Evolutionary conservation across 2,888 invertebrate genomes (phyloP).

Genomic region (Crematogaster levior): DNA sequence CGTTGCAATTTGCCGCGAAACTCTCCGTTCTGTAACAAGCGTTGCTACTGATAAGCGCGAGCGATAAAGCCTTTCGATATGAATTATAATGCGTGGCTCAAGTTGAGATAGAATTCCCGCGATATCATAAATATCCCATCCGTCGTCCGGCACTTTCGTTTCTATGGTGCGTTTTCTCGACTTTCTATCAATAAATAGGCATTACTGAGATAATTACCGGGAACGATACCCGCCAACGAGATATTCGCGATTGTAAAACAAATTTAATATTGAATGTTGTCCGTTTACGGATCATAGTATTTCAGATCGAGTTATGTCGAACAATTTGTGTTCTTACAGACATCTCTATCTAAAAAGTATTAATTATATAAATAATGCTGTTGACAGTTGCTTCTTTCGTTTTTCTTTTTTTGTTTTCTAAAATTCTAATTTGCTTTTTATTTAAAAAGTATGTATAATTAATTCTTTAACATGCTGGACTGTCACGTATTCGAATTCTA

Average conservation of each 20-base stretch:
- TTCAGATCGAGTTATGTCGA: background rate
- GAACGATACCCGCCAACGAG: conserved; percentile 38
- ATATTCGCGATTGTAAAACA: conserved; percentile 42
- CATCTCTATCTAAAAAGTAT: background rate
- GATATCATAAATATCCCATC: conserved; percentile 35
- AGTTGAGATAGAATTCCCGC: conserved; percentile 36
- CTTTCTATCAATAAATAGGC: conserved; percentile 67
- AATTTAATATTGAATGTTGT: conserved; percentile 38
- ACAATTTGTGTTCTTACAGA: background rate
- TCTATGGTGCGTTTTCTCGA: conserved; percentile 51
- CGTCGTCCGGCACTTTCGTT: conserved; percentile 58
- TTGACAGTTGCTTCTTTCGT: background rate
- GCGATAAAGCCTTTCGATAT: conserved; percentile 12
- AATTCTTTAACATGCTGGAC: background rate
- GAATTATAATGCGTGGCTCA: conserved; percentile 17
- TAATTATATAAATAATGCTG: background rate
- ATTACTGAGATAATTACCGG: conserved; percentile 54
- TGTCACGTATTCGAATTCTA: background rate
- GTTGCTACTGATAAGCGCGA: conserved; percentile 16
- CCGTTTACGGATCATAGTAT: background rate
- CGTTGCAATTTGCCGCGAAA: background rate
- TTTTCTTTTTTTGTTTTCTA: background rate
- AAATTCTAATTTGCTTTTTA: background rate
- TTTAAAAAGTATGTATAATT: background rate
- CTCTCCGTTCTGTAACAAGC: background rate